phyloP scores from a whole-genome alignment of 2,113 vertebrate genomes.

The Pavo muticus region DNA sequence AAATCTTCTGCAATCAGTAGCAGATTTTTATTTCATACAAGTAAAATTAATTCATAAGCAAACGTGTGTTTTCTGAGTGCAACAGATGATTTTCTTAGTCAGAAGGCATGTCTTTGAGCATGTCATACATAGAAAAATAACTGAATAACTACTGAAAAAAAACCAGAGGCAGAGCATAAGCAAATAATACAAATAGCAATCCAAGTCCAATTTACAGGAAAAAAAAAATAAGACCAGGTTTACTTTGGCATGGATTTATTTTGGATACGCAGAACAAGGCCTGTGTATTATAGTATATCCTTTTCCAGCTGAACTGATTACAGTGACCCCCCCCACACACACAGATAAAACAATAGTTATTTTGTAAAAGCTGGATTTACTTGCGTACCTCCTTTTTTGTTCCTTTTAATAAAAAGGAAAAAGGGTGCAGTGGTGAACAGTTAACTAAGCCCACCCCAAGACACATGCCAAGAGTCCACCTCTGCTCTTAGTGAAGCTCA shows the following conservation, averaged over 20 bases:
- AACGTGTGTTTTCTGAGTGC: background rate
- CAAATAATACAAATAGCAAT: background rate
- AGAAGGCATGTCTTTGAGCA: background rate
- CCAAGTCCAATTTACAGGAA: background rate
- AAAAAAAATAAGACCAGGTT: background rate
- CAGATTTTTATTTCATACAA: background rate
- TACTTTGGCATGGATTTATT: background rate
- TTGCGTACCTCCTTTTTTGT: background rate
- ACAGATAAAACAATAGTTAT: background rate
- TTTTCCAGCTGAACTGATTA: background rate
- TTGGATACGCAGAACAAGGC: background rate
- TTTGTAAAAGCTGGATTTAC: background rate
- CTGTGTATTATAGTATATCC: background rate
- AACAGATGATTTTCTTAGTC: background rate
- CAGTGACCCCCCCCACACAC: background rate
- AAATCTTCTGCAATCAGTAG: background rate
- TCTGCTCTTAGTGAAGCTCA: background rate
- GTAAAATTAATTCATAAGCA: background rate
- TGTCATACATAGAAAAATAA: background rate
- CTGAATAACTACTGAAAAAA: background rate
- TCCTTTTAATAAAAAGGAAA: background rate
- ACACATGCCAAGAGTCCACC: background rate
- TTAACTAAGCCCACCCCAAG: background rate
- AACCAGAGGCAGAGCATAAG: background rate
- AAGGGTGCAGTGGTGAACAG: background rate